Evolutionary conservation across 2,113 vertebrate genomes (phyloP), one percentile per base, ranked within the genome.

Genomic region (Procavia capensis): DNA sequence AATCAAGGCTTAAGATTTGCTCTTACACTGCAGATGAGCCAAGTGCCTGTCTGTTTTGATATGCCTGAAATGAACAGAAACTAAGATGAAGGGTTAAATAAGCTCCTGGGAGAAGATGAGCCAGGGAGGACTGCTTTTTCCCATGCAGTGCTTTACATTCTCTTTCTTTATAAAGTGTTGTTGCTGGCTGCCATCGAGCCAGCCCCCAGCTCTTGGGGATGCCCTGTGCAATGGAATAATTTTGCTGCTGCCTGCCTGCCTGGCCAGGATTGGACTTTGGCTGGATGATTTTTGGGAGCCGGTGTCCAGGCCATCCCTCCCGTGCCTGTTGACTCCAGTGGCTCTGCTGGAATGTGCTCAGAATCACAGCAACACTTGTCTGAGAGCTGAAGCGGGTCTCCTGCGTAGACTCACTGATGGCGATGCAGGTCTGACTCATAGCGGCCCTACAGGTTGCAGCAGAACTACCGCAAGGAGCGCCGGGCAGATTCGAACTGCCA

Each of bases 101-200:
- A 86, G 80, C 39, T 75, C 20, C 68, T 92, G 59, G 90, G 90
- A 92, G 86, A 29, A 54, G 68, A 29, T 5, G 27, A 92, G 36
- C 64, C 59, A 87, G 45, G 27, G 27, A 47, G 54, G 16, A 36
- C 45, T 0, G 41, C 57, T 80, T 57, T 84, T 50, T 72, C 3
- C 45, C 19, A 70, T 90, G 27, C 74, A 92, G 45, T 94, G 90
- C n/a, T 96, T 95, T 88, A 96, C 92, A 36, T 85, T 90, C 3
- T 93, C 16, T 94, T 93, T 5, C 19, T 98, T 1, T 39, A 39
- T n/a, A 72, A 39, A 39, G 39, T 39, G n/a, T 39, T 10, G 20
- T 72, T 72, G 36, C 19, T 72, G 39, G 70, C 70, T 24, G 36
- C 36, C 29, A 14, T 39, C 22, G 22, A 39, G 36, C 20, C 20